Evolutionary conservation across 2,888 invertebrate genomes (phyloP).

Genomic region (Proisotoma minuta): DNA sequence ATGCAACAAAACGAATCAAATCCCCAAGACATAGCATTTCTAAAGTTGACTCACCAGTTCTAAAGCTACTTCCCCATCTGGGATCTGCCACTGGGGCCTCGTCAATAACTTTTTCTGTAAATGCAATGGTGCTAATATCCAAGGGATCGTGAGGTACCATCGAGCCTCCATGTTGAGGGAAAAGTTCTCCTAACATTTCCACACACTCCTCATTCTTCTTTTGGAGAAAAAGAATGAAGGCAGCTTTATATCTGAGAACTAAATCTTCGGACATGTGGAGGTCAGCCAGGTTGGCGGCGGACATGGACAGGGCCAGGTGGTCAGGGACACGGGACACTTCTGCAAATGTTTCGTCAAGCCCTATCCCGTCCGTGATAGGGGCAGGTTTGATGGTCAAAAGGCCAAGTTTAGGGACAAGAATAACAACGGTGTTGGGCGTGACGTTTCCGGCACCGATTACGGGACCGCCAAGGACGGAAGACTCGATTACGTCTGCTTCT

Average conservation of each 20-base stretch:
- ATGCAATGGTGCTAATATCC: slow-evolving; percentile 48
- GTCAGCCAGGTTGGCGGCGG: slow-evolving; percentile 33
- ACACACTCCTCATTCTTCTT: slow-evolving; percentile 33
- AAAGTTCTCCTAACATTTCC: slow-evolving; percentile 29
- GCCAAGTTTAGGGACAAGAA: slow-evolving; percentile 35
- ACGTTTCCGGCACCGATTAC: slow-evolving; percentile 38
- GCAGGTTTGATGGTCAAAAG: slow-evolving; percentile 23
- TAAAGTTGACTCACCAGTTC: too few relatives aligned
- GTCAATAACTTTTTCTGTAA: slow-evolving; percentile 53
- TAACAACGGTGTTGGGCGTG: slow-evolving; percentile 20
- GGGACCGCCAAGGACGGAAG: slow-evolving; percentile 28
- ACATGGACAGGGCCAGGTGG: slow-evolving; percentile 41
- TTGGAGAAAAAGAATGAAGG: slow-evolving; percentile 40
- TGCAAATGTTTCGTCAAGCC: slow-evolving; percentile 27
- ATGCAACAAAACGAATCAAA: too few relatives aligned
- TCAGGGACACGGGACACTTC: slow-evolving; percentile 43
- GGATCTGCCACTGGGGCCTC: slow-evolving; percentile 88
- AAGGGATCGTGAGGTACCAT: slow-evolving; percentile 42
- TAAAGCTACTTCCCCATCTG: slow-evolving; percentile 56
- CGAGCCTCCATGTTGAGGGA: slow-evolving; percentile 28
- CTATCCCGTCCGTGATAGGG: slow-evolving; percentile 15
- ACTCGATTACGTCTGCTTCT: slow-evolving; percentile 29
- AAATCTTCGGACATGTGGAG: slow-evolving; percentile 34
- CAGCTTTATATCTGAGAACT: slow-evolving; percentile 42
- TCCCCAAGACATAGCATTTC: too few relatives aligned